These are phyloP conservation scores for Lithobates pipiens DNA, from an alignment of 2,797 vertebrate genomes.

Conservation along the genomic window DNA sequence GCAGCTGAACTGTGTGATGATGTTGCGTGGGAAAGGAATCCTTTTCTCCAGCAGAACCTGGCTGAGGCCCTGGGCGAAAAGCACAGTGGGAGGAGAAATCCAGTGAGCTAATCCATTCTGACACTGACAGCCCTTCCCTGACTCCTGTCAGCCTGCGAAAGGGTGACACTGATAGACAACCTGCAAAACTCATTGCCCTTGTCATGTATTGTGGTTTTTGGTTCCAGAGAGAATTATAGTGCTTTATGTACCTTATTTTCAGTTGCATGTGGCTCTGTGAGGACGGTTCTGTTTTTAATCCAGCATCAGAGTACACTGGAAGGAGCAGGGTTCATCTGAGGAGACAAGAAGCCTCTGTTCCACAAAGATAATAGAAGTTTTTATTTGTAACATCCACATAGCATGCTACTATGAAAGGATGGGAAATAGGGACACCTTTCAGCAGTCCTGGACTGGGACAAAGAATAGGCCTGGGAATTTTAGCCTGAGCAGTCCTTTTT, in stretches of 20 bases:
- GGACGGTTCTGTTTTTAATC: background rate
- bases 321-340: background rate
- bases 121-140: constrained; percentile 32
- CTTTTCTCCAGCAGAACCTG: constrained; percentile 46
- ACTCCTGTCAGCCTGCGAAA: constrained; percentile 12
- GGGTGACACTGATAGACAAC: constrained; percentile 11
- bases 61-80: constrained; percentile 29
- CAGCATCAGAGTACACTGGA: background rate
- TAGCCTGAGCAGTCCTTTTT: too few relatives aligned
- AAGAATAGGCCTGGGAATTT: too few relatives aligned
- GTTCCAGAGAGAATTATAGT: background rate
- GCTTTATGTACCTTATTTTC: background rate
- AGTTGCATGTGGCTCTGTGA: background rate
- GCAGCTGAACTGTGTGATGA: constrained; percentile 35
- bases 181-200: constrained; percentile 1
- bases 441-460: too few relatives aligned
- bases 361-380: background rate
- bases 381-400: too few relatives aligned
- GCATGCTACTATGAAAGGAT: too few relatives aligned
- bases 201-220: background rate
- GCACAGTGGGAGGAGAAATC: constrained; percentile 37
- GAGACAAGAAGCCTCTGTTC: background rate
- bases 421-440: too few relatives aligned
- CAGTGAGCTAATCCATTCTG: constrained; percentile 25
- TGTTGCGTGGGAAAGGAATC: constrained; percentile 49